Percentiles rank a stretch among this genome's conserved stretches.
Conservation (phyloP, 2,888 invertebrate genomes). For the Cistogaster globosa region DNA sequence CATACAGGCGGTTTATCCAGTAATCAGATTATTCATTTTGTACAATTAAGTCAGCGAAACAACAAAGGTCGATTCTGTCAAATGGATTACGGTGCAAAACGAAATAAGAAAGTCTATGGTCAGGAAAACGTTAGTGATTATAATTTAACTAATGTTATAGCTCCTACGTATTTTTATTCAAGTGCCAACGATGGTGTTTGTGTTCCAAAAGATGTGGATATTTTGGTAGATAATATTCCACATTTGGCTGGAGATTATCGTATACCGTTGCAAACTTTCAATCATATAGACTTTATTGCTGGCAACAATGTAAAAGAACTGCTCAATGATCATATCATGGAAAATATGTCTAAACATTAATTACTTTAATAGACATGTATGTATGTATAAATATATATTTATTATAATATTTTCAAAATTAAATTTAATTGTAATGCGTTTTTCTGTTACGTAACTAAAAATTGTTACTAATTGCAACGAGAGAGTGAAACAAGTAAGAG, state of each 20-base stretch:
- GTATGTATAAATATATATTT: too few relatives aligned
- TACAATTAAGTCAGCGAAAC: conserved; percentile 74
- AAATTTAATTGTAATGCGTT: too few relatives aligned
- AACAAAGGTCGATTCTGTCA: conserved; percentile 77
- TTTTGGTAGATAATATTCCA: conserved; percentile 72
- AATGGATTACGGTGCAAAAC: conserved; percentile 78
- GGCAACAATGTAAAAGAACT: conserved; percentile 77
- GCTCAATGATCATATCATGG: conserved; percentile 77
- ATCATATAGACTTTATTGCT: conserved; percentile 79
- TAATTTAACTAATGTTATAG: conserved; percentile 76
- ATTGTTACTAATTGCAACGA: too few relatives aligned
- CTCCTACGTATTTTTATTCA: conserved; percentile 78
- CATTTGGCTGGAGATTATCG: conserved; percentile 77
- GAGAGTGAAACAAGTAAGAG: too few relatives aligned
- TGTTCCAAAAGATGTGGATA: conserved; percentile 77
- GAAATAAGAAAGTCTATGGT: conserved; percentile 75
- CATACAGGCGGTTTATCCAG: conserved; percentile 79
- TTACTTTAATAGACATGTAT: neutral
- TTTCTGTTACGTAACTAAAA: too few relatives aligned
- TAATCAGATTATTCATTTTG: conserved; percentile 79
- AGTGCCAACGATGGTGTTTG: conserved; percentile 78
- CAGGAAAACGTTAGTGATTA: conserved; percentile 77
- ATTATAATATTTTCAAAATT: neutral
- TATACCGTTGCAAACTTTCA: conserved; percentile 77
- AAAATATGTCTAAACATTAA: conserved; percentile 44